phyloP scores from a whole-genome alignment of 2,113 vertebrate species.

The Notothenia rossii region DNA sequence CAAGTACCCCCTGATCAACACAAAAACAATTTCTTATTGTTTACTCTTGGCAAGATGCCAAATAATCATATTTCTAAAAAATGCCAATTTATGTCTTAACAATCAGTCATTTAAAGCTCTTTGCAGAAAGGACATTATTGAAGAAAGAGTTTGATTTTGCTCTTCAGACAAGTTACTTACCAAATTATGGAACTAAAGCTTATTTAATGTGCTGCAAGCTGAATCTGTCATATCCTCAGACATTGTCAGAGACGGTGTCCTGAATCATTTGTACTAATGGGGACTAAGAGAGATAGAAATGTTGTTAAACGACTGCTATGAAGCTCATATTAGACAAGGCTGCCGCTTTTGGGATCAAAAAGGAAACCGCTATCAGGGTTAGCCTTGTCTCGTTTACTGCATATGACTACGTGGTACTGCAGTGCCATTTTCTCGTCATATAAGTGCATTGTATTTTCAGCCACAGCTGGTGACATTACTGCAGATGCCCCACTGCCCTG shows the following conservation, averaged over 20 bases:
- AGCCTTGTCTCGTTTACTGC: neutral
- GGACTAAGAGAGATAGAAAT: neutral
- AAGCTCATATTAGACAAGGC: neutral
- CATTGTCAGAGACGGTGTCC: neutral
- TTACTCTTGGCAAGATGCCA: neutral
- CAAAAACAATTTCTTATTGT: too few relatives aligned
- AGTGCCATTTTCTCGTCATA: slow-evolving; percentile 4
- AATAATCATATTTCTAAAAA: neutral
- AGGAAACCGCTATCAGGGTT: neutral
- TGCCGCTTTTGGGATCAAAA: neutral
- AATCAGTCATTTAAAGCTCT: slow-evolving; percentile 4
- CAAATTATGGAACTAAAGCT: neutral
- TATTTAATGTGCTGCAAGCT: neutral
- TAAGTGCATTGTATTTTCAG: slow-evolving; percentile 6
- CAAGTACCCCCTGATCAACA: too few relatives aligned
- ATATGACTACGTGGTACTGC: neutral
- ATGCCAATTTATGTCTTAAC: slow-evolving; percentile 13
- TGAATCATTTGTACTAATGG: neutral
- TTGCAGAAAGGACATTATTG: neutral
- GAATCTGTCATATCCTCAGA: neutral
- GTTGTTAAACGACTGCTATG: neutral
- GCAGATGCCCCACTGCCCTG: slow-evolving; percentile 32
- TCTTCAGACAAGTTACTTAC: neutral
- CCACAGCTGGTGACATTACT: slow-evolving; percentile 24
- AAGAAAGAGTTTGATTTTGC: neutral